Conservation (phyloP, 2,113 vertebrate genomes). For the Centropus unirufus region DNA sequence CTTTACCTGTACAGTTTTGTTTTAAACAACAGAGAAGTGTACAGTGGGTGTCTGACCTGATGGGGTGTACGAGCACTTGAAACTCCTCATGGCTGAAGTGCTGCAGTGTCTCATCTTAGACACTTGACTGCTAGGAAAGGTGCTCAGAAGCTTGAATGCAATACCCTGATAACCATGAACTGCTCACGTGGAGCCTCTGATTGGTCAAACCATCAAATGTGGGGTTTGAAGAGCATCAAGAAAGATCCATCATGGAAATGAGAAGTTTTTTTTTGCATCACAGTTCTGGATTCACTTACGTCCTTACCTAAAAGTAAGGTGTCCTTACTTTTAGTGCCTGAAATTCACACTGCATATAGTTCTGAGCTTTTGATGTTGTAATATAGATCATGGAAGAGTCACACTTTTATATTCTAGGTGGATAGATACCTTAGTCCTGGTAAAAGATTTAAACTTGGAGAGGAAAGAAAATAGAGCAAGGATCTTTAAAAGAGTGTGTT, state of each 20-base stretch:
- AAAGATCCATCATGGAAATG: neutral
- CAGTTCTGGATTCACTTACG: neutral
- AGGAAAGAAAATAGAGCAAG: neutral
- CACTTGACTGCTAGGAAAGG: neutral
- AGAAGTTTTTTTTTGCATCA: neutral
- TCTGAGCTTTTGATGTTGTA: neutral
- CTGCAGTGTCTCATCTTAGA: neutral
- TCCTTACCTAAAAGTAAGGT: neutral
- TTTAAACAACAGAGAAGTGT: neutral
- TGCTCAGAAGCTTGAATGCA: neutral
- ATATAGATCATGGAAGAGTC: neutral
- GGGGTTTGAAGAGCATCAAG: neutral
- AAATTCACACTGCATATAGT: neutral
- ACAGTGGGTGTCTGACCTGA: neutral
- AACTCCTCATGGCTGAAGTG: neutral
- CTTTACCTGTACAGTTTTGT: neutral
- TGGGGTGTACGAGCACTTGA: neutral
- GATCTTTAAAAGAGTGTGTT: neutral
- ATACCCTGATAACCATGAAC: neutral
- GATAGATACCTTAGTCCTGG: neutral
- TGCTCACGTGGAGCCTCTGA: neutral
- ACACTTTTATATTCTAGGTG: neutral
- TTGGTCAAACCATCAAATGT: accelerated
- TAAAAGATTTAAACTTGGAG: neutral
- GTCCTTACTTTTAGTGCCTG: neutral